Percentiles rank a stretch among this genome's conserved stretches.
Evolutionary conservation across 2,113 vertebrate genomes (phyloP).

Genomic region (Brachypteracias leptosomus): DNA sequence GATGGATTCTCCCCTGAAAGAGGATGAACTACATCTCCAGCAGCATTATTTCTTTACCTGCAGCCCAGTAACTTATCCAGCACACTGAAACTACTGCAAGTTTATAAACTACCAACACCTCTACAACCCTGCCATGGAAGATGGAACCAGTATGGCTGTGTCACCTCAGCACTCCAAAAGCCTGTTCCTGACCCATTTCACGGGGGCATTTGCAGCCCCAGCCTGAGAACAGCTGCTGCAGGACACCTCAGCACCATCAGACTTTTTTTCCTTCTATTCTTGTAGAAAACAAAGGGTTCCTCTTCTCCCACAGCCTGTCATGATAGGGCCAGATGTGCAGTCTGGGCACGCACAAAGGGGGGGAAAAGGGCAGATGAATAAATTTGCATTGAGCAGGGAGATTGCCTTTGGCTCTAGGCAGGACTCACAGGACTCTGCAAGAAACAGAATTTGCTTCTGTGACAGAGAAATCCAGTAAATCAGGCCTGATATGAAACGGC

Average conservation of each 20-base stretch:
- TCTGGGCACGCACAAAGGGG: background rate
- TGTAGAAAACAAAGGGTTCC: conserved; percentile 10
- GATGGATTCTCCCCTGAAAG: background rate
- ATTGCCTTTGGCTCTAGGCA: background rate
- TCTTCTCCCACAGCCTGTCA: background rate
- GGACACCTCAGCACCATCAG: background rate
- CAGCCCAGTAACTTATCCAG: background rate
- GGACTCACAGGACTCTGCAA: background rate
- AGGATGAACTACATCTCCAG: background rate
- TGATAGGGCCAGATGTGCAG: conserved; percentile 15
- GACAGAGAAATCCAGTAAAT: background rate
- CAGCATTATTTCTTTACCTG: background rate
- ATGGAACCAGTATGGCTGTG: background rate
- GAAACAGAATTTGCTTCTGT: background rate
- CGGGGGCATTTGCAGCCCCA: background rate
- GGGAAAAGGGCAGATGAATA: conserved; percentile 29
- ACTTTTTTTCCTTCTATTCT: background rate
- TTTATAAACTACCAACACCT: background rate
- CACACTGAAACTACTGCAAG: background rate
- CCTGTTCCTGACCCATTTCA: background rate
- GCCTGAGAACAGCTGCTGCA: background rate
- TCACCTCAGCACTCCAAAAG: background rate
- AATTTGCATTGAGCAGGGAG: conserved; percentile 46
- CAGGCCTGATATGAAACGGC: background rate
- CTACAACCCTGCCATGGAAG: background rate